Base-by-base conservation (phyloP, 2,113 vertebrate species). In the Melanostigma gelatinosum region DNA sequence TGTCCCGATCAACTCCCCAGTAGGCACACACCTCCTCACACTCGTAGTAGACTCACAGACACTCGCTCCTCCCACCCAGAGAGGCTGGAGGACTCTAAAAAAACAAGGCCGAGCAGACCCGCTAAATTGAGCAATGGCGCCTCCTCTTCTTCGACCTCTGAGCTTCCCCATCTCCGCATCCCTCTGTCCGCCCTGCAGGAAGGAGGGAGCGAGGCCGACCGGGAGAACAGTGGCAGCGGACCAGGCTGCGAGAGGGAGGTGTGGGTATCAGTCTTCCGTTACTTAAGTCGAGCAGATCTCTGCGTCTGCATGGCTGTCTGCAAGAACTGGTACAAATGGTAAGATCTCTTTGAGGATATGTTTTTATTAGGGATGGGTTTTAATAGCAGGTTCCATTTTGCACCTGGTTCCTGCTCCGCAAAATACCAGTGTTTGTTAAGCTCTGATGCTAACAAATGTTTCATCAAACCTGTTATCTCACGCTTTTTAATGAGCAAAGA, bases 241-340 rank as follows among this genome's bases (percentile, higher is more conserved):
- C 92, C 93, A 0, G 90, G 89, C 70, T 94, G 94, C 79, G 97
- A 98, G 90, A 97, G 96, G 67, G 97, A 98, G 91, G 97, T 99
- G 80, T 99, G 98, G 98, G 97, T 99, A 85, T 97, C 97, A 0
- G 98, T 99, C 91, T 99, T 99, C 94, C 97, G 96, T 87, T 99
- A 99, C 93, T 95, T 99, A 87, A 97, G 95, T 75, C 96, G 96
- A 89, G 95, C 96, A 81, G 97, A 99, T 93, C 96, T 99, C 68
- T 98, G 97, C 85, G 94, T 98, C 88, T 99, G 98, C 94, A 99
- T 99, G 98, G 96, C 97, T 40, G 98, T 99, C 93, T 99, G 98
- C 96, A 99, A 98, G 95, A 97, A 96, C 89, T 99, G 98, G 98
- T 97, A 98, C 95, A 99, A 98, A 95, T 99, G 98, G 98, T 99